Percentiles rank a stretch among this genome's conserved stretches.
phyloP scores from a whole-genome alignment of 1,140 invertebrate genomes.

The Drosophila pallidifrons region DNA sequence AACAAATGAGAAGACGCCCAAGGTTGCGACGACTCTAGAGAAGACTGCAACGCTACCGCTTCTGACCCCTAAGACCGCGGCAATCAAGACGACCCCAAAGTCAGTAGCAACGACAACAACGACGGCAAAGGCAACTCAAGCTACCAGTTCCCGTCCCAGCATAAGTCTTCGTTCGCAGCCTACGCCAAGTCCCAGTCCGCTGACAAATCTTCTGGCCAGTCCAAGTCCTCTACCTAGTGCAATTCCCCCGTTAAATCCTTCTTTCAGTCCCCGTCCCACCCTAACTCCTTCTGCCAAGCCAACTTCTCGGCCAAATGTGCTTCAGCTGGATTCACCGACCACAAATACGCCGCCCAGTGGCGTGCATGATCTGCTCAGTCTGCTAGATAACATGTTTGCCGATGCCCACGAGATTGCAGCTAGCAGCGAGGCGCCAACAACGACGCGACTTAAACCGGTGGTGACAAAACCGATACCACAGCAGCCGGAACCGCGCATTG shows the following conservation, averaged over 20 bases:
- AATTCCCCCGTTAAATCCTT: too few relatives aligned
- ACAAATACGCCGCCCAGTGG: conserved; percentile 42
- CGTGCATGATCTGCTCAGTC: conserved; percentile 73
- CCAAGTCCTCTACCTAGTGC: too few relatives aligned
- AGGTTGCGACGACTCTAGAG: conserved; percentile 4
- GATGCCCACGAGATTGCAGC: conserved; percentile 65
- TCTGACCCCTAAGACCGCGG: too few relatives aligned
- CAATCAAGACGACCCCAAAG: too few relatives aligned
- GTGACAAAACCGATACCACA: conserved; percentile 56
- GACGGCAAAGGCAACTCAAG: conserved; percentile 10
- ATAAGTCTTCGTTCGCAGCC: neutral
- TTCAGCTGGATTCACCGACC: neutral
- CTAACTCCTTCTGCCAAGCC: neutral
- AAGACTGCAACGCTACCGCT: conserved; percentile 4
- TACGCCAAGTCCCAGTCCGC: neutral
- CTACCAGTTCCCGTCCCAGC: neutral
- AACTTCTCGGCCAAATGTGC: too few relatives aligned
- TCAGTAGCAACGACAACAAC: conserved; percentile 9
- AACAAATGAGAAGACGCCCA: conserved; percentile 18
- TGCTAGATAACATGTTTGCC: conserved; percentile 79
- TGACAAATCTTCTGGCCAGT: too few relatives aligned
- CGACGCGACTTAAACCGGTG: conserved; percentile 52
- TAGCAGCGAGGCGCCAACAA: conserved; percentile 23
- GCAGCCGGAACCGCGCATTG: conserved; percentile 71
- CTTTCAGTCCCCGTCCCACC: conserved; percentile 1